Base-by-base conservation (phyloP, 2,888 invertebrate species). In the Leptura quadrifasciata region DNA sequence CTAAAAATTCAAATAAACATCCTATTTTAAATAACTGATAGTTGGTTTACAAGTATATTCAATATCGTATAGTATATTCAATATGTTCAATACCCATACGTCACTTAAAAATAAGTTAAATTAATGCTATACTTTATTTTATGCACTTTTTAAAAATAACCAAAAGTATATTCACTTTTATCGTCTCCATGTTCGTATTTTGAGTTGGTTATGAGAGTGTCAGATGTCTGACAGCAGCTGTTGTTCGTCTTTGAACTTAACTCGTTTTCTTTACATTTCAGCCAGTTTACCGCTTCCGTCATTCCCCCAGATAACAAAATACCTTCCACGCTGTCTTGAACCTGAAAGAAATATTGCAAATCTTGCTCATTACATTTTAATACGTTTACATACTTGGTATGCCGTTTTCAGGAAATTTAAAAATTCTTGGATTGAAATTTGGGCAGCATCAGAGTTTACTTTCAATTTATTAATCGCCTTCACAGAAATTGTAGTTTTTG, bases 341-440 rank as follows among this genome's bases (percentile, higher is more conserved):
- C 87, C 87, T 88, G 74, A 52, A 79, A 72, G 67, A 61, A 58
- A 18, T 72, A 24, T 18, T 61, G 58, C 17, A 58, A 21, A 21
- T 6, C 57, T 31, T 2, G 21, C 57, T 31, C 18, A 55, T 39
- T n/a, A 17, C 5, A 55, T 12, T 39, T n/a, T 47, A 18, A 31
- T 54, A 17, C n/a, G 20, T 18, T 17, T 57, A 60, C 55, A 20
- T 77, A 94, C 93, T 89, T 94, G 94, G 88, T 94, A 94, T 0
- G 94, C 94, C 8, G 93, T 94, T 86, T 93, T 92, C 90, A 94
- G 91, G 85, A 94, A 94, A 85, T 94, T 93, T 82, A 94, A 92
- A 85, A 94, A 94, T 83, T 93, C 93, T 87, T 92, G 92, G 8
- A 94, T 92, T 0, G 94, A 92, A 65, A 94, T 92, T 87, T 94